Conservation (phyloP, 2,113 vertebrate species). For the Zapornia atra region DNA sequence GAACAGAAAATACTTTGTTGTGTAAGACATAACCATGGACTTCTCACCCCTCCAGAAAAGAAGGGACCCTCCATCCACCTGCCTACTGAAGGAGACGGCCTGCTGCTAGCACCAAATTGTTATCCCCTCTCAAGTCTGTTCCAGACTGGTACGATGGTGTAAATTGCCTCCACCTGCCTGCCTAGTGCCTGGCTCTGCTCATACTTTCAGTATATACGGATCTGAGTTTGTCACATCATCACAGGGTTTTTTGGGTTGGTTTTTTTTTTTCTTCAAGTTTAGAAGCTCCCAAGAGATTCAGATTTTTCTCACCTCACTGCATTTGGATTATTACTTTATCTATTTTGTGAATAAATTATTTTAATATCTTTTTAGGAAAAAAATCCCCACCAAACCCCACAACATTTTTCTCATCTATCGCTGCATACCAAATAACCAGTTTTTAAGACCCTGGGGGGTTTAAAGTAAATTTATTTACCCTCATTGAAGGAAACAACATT, state of each 20-base stretch:
- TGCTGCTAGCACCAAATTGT: not conserved
- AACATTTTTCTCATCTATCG: not conserved
- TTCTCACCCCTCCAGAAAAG: not conserved
- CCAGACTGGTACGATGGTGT: not conserved
- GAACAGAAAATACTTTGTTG: not conserved
- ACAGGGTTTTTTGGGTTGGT: no score
- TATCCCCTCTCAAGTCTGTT: not conserved
- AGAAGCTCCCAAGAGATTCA: slow-evolving; percentile 32
- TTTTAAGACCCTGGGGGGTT: slow-evolving; percentile 14
- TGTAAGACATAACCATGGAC: not conserved
- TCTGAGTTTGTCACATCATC: not conserved
- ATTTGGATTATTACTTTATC: slow-evolving; percentile 43
- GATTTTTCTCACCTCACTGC: slow-evolving; percentile 3
- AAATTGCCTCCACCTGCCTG: not conserved
- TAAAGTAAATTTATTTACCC: slow-evolving; percentile 62
- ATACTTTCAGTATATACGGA: not conserved
- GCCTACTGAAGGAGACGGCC: no score
- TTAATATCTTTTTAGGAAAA: not conserved
- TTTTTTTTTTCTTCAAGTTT: not conserved
- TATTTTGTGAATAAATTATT: slow-evolving; percentile 31
- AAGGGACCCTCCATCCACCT: not conserved
- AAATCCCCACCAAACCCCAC: not conserved
- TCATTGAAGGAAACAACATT: slow-evolving; percentile 1
- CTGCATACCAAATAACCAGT: not conserved
- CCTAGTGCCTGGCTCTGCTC: not conserved